Evolutionary conservation across 2,113 vertebrate species (phyloP).

Genomic region (Daboia siamensis): DNA sequence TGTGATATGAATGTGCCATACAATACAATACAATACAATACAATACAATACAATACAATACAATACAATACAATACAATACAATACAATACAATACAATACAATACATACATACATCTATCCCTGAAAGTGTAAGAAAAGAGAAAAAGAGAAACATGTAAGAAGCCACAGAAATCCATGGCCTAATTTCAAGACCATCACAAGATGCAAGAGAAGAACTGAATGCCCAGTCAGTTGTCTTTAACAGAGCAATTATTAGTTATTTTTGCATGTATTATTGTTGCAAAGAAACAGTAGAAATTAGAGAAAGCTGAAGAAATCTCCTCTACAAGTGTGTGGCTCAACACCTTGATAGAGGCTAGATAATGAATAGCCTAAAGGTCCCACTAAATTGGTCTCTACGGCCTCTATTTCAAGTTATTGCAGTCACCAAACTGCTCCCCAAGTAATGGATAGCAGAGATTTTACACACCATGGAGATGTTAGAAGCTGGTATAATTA

Average conservation of each 20-base stretch:
- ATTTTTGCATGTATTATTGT: neutral
- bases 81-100: too few species aligned
- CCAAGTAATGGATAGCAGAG: neutral
- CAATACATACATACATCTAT: neutral
- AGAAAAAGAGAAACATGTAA: neutral
- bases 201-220: neutral
- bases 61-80: too few species aligned
- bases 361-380: neutral
- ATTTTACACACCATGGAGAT: neutral
- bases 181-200: neutral
- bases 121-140: neutral
- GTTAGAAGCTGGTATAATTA: neutral
- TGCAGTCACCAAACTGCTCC: neutral
- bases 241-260: neutral
- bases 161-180: neutral
- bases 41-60: too few species aligned
- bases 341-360: neutral
- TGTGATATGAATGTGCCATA: too few species aligned
- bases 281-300: neutral
- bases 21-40: too few species aligned
- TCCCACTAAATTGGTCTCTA: neutral
- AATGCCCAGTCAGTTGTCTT: neutral
- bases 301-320: neutral
- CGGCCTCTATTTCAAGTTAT: neutral
- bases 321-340: neutral